Base-by-base conservation (phyloP, 2,113 vertebrate species). In the Platycercus adscitus region DNA sequence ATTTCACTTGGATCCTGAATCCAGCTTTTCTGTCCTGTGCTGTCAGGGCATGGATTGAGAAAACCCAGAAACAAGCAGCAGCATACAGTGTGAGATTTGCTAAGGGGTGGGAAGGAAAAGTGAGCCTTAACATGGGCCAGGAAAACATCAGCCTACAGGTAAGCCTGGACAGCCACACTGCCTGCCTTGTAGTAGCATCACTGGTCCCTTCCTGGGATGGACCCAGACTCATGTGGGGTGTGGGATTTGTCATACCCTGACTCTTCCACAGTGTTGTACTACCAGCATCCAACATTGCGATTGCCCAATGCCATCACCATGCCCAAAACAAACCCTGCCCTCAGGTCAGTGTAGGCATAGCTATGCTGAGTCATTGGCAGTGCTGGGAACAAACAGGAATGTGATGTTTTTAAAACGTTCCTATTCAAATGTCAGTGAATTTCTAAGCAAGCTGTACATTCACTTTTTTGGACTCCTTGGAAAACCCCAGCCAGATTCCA, bases 161-260 rank as follows among this genome's bases (percentile, higher is more conserved):
- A n/a, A 61, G 61, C 21, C 69, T 66, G 85, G 41, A 18, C 17
- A 19, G 70, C 24, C 66, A 13, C 33, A 10, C 26, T 24, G 31
- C 17, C 10, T 49, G 44, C 55, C 81, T 70, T 39, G 21, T 7
- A 47, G 33, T 53, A 64, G 29, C 58, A 35, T 31, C 68, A 4
- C 33, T 23, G 81, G 4, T 33, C 28, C 72, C 24, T 24, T 35
- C 58, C 39, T 43, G 56, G 58, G 47, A 5, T 31, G 43, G 9
- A 20, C 37, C 31, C 68, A 88, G 71, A 15, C 7, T 46, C 11
- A 2, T 0, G 1, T 9, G 2, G 5, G 28, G 2, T 2, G 1
- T 50, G 71, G 43, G 79, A 37, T 58, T 60, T 89, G 50, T 76
- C 47, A 56, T 12, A 24, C 4, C 16, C 46, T 49, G 33, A 24